phyloP scores from a whole-genome alignment of 2,113 vertebrate genomes.

The Hipposideros armiger region DNA sequence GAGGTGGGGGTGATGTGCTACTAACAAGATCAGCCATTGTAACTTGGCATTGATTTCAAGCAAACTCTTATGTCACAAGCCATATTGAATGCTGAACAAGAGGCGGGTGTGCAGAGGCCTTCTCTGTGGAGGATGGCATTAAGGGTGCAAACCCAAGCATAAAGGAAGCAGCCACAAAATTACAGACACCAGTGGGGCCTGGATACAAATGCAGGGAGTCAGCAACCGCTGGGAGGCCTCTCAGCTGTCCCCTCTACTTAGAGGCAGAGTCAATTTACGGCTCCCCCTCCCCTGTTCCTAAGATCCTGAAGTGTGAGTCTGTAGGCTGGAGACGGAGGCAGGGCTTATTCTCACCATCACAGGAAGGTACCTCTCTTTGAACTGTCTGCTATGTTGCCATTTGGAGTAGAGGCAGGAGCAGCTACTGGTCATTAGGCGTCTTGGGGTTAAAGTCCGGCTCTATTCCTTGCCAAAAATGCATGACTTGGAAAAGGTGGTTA shows the following conservation, averaged over 20 bases:
- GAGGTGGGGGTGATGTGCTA: background rate
- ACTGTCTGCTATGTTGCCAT: background rate
- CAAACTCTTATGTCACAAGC: background rate
- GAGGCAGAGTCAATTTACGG: background rate
- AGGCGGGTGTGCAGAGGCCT: background rate
- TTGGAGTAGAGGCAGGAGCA: background rate
- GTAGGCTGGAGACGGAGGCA: background rate
- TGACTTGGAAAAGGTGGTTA: background rate
- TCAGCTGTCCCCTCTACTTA: background rate
- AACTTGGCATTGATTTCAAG: conserved; percentile 46
- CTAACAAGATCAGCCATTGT: background rate
- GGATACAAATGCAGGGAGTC: background rate
- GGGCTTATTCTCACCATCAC: rapidly evolving
- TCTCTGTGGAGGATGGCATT: background rate
- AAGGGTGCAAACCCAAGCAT: background rate
- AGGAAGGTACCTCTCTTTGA: background rate
- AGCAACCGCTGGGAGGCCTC: background rate
- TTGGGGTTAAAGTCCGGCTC: background rate
- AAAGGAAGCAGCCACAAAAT: conserved; percentile 41
- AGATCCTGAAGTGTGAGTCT: background rate
- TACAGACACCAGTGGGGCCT: background rate
- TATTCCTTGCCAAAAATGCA: background rate
- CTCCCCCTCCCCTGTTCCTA: background rate
- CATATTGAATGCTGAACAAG: background rate
- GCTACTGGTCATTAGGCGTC: background rate